Evolutionary conservation across 2,797 vertebrate species (phyloP), one percentile per base, ranked within the genome.

Genomic region (Danio choprae): DNA sequence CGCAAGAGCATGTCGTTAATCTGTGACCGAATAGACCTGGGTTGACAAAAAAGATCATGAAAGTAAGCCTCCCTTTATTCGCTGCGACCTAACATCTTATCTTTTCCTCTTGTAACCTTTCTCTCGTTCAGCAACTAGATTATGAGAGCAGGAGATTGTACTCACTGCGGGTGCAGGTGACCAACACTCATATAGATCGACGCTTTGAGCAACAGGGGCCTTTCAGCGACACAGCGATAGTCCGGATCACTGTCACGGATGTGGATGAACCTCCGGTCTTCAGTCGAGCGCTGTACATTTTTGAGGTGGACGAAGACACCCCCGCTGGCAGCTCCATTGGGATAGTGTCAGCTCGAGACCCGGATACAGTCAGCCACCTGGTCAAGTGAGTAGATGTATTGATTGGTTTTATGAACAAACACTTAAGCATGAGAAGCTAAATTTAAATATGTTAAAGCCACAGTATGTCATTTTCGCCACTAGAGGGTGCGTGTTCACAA

Each of bases 231-330:
- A 95, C 94, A 0, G 94, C 97, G 65, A 91, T 92, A 1, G 92
- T 99, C 81, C 96, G 95, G 90, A 94, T 99, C 53, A 93, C 94
- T 4, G 94, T 98, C 13, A 95, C 96, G 90, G 98, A 99, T 8
- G 82, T 92, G 84, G 97, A 99, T 0, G 98, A 99, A 86, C 92
- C 98, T 0, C 98, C 98, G 0, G 83, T 96, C 38, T 99, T 99
- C 91, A 94, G 87, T 79, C 93, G 94, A 83, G 89, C 92, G 41
- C 95, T 94, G 77, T 98, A 98, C 89, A 90, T 98, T 91, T 95
- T 99, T 81, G 96, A 99, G 79, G 96, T 98, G 75, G 96, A 98
- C 29, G 98, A 99, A 91, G 96, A 99, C 83, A 93, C 92, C 2
- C 95, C 94, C 1, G 95, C 96, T 18, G 97, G 97, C 56, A 98